Evolutionary conservation across 1,140 invertebrate species (phyloP).

Genomic region (Papilio polyxenes): DNA sequence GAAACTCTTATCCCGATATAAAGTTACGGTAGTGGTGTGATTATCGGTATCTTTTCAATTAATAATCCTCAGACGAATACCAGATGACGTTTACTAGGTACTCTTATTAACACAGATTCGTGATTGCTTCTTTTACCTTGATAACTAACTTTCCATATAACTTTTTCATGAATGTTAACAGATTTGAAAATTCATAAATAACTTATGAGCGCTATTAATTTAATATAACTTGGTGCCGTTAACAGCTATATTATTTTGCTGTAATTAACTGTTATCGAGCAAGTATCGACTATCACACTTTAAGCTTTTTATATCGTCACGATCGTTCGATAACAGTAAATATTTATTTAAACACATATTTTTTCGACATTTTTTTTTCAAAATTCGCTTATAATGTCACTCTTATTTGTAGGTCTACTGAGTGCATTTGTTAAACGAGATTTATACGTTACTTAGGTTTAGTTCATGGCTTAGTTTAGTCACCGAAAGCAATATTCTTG

Average conservation of each 20-base stretch:
- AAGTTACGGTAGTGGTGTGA: neutral
- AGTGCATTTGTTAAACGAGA: too few species aligned
- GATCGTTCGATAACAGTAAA: neutral
- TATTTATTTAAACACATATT: neutral
- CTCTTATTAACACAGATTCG: too few species aligned
- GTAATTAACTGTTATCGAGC: slow-evolving; percentile 12
- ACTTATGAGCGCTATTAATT: too few species aligned
- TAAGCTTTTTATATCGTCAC: neutral
- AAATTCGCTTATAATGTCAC: too few species aligned
- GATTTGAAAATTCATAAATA: too few species aligned
- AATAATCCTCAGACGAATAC: neutral
- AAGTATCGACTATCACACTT: neutral
- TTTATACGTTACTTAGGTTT: too few species aligned
- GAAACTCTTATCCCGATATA: neutral
- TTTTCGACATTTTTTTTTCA: neutral
- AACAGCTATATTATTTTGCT: slow-evolving; percentile 12
- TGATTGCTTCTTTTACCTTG: too few species aligned
- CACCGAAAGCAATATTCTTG: neutral
- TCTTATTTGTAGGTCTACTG: too few species aligned
- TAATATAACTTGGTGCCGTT: neutral
- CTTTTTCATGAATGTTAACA: too few species aligned
- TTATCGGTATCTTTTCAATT: neutral
- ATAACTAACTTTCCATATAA: too few species aligned
- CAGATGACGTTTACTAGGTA: neutral
- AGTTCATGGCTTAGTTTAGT: too few species aligned